A percentile compares a stretch with the other conserved stretches of the same genome.
phyloP scores from a whole-genome alignment of 92 coral and sea anemone species.

The Paramuricea clavata region DNA sequence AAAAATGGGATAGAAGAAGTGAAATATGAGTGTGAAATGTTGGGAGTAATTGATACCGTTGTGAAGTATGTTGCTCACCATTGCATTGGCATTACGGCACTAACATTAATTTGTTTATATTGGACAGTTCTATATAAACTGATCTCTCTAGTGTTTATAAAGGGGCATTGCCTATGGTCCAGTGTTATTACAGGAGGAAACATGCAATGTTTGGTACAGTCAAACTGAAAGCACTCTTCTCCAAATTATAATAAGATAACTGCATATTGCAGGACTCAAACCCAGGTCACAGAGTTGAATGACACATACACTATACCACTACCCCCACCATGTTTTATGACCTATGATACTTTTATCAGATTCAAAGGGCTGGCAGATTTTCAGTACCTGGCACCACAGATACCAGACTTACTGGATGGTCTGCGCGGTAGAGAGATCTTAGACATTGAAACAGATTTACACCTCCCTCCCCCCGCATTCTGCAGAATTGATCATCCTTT shows the following conservation, averaged over 20 bases:
- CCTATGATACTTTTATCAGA: slow-evolving; percentile 52
- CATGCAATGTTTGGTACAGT: too few species aligned
- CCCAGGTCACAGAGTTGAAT: too few species aligned
- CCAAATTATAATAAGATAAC: too few species aligned
- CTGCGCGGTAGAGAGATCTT: slow-evolving; percentile 76
- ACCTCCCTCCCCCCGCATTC: slow-evolving; percentile 87
- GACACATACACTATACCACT: too few species aligned
- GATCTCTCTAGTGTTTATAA: too few species aligned
- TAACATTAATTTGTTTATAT: not conserved
- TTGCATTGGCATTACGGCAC: too few species aligned
- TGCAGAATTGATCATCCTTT: slow-evolving; percentile 80
- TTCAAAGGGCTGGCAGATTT: slow-evolving; percentile 87
- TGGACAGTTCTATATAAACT: not conserved
- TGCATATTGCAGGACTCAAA: too few species aligned
- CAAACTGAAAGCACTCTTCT: too few species aligned
- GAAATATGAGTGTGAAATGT: slow-evolving; percentile 89
- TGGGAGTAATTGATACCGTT: slow-evolving; percentile 89
- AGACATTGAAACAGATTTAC: slow-evolving; percentile 69
- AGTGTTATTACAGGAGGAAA: too few species aligned
- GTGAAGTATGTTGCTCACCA: slow-evolving; percentile 74
- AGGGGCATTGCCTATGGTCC: too few species aligned
- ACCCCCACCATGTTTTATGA: too few species aligned
- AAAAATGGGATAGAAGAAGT: slow-evolving; percentile 50
- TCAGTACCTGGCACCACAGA: slow-evolving; percentile 82
- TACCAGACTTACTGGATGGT: slow-evolving; percentile 74